Evolutionary conservation across 2,113 vertebrate genomes (phyloP), one percentile per base, ranked within the genome.

Genomic region (Gymnobelideus leadbeateri): DNA sequence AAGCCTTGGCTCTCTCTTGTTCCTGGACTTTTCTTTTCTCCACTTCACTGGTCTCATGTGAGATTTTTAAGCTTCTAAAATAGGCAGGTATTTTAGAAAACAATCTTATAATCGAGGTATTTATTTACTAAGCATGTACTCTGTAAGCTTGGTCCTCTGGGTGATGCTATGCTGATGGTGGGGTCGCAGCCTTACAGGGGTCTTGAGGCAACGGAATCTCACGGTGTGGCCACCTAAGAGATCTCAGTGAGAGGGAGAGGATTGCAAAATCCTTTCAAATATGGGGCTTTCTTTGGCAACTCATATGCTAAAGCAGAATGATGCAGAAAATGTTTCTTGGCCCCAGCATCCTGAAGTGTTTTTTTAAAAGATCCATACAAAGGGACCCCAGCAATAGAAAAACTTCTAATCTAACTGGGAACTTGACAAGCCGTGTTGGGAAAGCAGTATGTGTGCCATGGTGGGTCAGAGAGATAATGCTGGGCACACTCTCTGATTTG

Each of bases 11-110:
- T 68, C 3, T 25, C 16, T 49, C 53, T 95, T 43, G 0, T n/a
- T 61, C 24, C 23, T 61, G 95, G 92, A 7, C 31, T 84, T 96
- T 43, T 77, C 61, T 77, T n/a, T 77, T 84, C 37, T n/a, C 16
- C 7, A 96, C 31, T 24, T 26, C 89, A 0, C 90, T 91, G 7
- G 89, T 92, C 55, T 77, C 68, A n/a, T 77, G 16, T 77, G 37
- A n/a, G 57, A 68, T 93, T 95, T 95, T 95, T 43, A 89, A 54
- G 24, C 47, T 77, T 77, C 49, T 93, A 21, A 77, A 46, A 28
- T 57, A 68, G 93, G 84, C 11, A 91, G 37, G 8, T 55, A 46
- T 26, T 93, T 52, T 21, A 55, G 90, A 57, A 92, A 92, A 93
- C 31, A 93, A 49, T 37, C 37, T 26, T 31, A 77, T 68, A 16